Base-by-base conservation (phyloP, 2,113 vertebrate species). In the Phalacrocorax brasilianus region DNA sequence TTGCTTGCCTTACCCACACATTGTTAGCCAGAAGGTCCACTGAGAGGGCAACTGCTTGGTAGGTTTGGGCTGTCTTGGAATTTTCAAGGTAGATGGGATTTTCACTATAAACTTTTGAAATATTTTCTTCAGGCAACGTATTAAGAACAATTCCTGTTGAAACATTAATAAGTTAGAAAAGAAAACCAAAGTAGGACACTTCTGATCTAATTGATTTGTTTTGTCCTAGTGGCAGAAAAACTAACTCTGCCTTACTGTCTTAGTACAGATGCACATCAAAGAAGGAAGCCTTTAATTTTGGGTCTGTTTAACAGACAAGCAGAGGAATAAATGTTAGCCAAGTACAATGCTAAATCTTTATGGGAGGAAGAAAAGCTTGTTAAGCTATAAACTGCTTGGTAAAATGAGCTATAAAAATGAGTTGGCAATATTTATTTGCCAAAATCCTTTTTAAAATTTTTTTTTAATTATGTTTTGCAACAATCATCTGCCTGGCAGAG, bases 121-220 rank as follows among this genome's bases (percentile, higher is more conserved):
- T 5, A 56, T 42, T 79, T 90, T 83, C 84, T 82, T 78, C 66
- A 82, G 91, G 53, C 67, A 73, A 66, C 26, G 2, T 49, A 35
- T 73, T 85, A 66, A 79, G 52, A 82, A 49, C 35, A 24, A 95
- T 92, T 90, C 87, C 89, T 85, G 16, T 77, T 88, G 94, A 95
- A 94, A 93, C 90, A 80, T 96, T 94, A 89, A 44, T 92, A 94
- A 89, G 83, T 88, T 79, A 96, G 74, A 86, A 94, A 91, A 91
- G n/a, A 42, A 88, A 77, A 75, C 59, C 32, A 32, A 87, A 95
- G 68, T 91, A 96, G 85, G 97, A 86, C 88, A 80, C 87, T 96
- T 94, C 85, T 91, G 73, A 92, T 85, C 53, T 80, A 67, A 80
- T 89, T 59, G 73, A 52, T 94, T 92, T 97, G 67, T 81, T 93